These are phyloP conservation scores for Malacoraja senta DNA, from an alignment of 2,797 vertebrate genomes.

Conservation along the genomic window DNA sequence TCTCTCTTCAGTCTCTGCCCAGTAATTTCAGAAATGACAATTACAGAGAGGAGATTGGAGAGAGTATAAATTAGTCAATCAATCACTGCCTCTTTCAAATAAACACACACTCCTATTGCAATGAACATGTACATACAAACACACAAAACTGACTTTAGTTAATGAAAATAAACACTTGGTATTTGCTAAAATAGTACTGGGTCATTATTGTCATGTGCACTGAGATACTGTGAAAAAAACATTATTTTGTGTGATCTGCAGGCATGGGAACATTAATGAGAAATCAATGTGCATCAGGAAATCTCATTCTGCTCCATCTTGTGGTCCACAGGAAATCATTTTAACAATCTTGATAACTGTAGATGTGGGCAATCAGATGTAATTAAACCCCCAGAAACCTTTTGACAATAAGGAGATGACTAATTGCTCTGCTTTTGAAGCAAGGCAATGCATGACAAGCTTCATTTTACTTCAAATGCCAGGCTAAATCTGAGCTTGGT, in stretches of 20 bases:
- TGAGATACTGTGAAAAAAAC: too few relatives aligned
- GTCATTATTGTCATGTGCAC: too few relatives aligned
- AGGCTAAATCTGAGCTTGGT: neutral
- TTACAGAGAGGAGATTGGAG: neutral
- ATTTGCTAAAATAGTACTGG: neutral
- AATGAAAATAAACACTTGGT: neutral
- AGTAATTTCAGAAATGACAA: conserved; percentile 21
- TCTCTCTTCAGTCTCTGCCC: neutral
- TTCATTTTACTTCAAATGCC: neutral
- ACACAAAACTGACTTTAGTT: neutral
- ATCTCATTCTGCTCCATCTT: neutral
- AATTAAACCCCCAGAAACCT: neutral
- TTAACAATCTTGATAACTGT: neutral
- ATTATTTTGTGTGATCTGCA: too few relatives aligned
- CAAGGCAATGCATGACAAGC: neutral
- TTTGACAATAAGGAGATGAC: neutral
- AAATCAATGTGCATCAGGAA: neutral
- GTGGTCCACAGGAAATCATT: neutral
- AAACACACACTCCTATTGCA: too few relatives aligned
- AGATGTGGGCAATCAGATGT: conserved; percentile 3
- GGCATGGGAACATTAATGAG: neutral
- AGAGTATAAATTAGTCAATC: neutral
- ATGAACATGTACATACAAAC: neutral
- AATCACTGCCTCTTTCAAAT: neutral
- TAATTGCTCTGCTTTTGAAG: neutral